phyloP scores from a whole-genome alignment of 2,888 invertebrate genomes.

The Orchesella flavescens region DNA sequence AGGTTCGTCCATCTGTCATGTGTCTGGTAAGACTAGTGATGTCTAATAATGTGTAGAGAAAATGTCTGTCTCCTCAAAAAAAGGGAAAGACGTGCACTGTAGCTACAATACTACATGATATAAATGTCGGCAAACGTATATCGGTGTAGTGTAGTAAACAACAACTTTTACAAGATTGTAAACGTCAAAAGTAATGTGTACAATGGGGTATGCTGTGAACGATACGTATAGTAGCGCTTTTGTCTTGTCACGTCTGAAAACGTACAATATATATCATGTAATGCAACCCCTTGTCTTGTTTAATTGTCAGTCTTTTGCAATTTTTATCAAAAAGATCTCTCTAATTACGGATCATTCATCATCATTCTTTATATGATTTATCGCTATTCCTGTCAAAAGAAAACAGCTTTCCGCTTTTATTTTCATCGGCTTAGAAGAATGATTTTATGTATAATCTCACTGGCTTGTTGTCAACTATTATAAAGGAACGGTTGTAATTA shows the following conservation, averaged over 20 bases:
- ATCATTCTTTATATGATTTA: conserved; percentile 48
- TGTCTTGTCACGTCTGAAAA: conserved; percentile 23
- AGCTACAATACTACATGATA: neutral
- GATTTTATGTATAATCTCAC: too few species aligned
- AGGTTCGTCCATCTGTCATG: conserved; percentile 61
- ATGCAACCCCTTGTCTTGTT: neutral
- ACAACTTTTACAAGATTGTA: neutral
- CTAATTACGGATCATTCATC: conserved; percentile 66
- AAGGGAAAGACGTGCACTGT: conserved; percentile 12
- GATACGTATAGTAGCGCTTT: neutral
- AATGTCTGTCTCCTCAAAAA: conserved; percentile 11
- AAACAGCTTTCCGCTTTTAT: neutral
- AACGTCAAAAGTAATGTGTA: conserved; percentile 2
- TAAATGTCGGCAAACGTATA: neutral
- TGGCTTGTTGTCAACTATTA: neutral
- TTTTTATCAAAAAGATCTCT: conserved; percentile 43
- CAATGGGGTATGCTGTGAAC: neutral
- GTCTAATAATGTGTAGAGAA: conserved; percentile 47
- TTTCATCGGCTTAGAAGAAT: neutral
- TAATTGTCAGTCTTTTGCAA: conserved; percentile 1
- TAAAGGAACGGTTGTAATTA: neutral
- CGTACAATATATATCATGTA: neutral
- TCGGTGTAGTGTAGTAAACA: neutral
- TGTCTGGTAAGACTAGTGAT: conserved; percentile 40
- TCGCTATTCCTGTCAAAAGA: neutral